A percentile compares a stretch with the other conserved stretches of the same genome.
Conservation (phyloP, 2,888 invertebrate genomes). For the Tetramorium bicarinatum region DNA sequence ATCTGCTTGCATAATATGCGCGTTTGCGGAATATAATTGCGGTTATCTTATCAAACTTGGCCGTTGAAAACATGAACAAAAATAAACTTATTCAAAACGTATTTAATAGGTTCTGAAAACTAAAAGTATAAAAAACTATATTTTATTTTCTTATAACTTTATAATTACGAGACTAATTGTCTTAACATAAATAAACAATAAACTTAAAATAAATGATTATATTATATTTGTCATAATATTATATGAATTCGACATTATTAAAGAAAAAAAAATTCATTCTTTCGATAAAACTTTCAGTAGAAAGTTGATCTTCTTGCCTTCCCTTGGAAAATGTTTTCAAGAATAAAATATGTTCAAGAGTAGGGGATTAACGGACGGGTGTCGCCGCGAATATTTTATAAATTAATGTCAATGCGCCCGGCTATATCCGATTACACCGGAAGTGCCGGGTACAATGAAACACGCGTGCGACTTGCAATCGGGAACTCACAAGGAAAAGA, state of each 20-base stretch:
- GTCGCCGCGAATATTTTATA: slow-evolving; percentile 85
- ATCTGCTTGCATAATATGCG: slow-evolving; percentile 42
- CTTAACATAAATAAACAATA: not conserved
- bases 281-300: not conserved
- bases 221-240: not conserved
- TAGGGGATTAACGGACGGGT: slow-evolving; percentile 68
- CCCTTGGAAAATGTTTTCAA: slow-evolving; percentile 63
- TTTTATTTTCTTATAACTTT: not conserved
- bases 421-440: slow-evolving; percentile 86
- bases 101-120: not conserved
- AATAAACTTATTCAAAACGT: not conserved
- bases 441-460: slow-evolving; percentile 82
- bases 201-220: not conserved
- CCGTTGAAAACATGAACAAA: slow-evolving; percentile 6
- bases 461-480: slow-evolving; percentile 75
- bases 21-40: slow-evolving; percentile 16
- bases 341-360: slow-evolving; percentile 54
- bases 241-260: not conserved
- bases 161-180: not conserved
- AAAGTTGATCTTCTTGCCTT: slow-evolving; percentile 16
- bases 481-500: slow-evolving; percentile 58
- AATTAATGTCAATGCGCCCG: slow-evolving; percentile 85
- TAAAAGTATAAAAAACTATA: not conserved
- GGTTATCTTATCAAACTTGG: slow-evolving; percentile 47
- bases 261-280: not conserved